Conservation (phyloP, 2,797 vertebrate genomes). For the Heliangelus exortis region DNA sequence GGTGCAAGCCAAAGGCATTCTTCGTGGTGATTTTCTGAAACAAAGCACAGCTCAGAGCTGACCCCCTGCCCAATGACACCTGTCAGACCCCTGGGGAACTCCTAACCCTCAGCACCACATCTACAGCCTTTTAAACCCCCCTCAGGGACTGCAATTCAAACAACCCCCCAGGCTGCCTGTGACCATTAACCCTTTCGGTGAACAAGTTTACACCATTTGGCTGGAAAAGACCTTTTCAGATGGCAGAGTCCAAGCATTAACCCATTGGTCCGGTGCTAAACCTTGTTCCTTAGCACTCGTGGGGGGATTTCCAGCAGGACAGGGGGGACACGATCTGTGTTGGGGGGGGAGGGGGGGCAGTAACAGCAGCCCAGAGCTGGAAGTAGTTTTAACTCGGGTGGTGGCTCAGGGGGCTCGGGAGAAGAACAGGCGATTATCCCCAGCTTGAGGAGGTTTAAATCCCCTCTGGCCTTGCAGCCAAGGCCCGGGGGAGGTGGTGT, state of each 20-base stretch:
- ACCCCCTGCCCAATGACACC: background rate
- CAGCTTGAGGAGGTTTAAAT: background rate
- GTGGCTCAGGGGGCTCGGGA: accelerated
- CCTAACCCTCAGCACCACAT: too few relatives aligned
- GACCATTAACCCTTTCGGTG: too few relatives aligned
- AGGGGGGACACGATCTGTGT: too few relatives aligned
- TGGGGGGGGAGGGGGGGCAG: too few relatives aligned
- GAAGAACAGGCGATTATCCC: accelerated
- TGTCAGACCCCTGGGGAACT: background rate
- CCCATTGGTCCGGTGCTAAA: too few relatives aligned
- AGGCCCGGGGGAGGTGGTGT: accelerated
- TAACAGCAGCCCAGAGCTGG: background rate
- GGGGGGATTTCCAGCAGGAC: background rate
- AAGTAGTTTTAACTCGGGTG: accelerated
- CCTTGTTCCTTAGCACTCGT: background rate
- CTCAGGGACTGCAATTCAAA: too few relatives aligned
- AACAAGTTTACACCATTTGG: too few relatives aligned
- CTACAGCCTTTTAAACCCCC: too few relatives aligned
- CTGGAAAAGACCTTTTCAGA: too few relatives aligned
- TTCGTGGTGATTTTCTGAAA: slow-evolving; percentile 97
- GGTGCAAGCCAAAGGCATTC: slow-evolving; percentile 93
- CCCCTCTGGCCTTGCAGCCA: background rate
- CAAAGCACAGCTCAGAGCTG: background rate
- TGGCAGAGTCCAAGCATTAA: too few relatives aligned
- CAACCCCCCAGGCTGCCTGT: too few relatives aligned